Evolutionary conservation across 1,140 invertebrate genomes (phyloP).

Genomic region (Telenomus remus): DNA sequence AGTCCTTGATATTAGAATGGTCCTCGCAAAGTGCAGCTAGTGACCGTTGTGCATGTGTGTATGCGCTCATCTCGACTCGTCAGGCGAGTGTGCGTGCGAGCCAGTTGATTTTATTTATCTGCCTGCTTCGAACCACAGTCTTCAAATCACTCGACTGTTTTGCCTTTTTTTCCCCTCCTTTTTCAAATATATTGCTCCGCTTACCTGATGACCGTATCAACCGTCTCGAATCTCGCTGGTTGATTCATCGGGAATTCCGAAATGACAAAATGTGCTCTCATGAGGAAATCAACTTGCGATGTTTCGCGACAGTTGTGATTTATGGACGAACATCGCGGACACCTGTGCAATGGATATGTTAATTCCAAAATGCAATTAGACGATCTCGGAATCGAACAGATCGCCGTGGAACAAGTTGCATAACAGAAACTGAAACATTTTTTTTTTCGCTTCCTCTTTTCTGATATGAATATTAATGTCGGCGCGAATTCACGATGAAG

Average conservation of each 20-base stretch:
- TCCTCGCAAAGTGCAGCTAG: conserved; percentile 65
- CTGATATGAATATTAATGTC: no score
- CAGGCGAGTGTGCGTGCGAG: conserved; percentile 29
- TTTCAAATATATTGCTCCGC: no score
- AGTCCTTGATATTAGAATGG: conserved; percentile 74
- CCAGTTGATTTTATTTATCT: conserved; percentile 12
- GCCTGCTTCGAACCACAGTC: conserved; percentile 8
- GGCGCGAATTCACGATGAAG: no score
- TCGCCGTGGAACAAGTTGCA: no score
- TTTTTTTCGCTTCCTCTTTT: no score
- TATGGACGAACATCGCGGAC: conserved; percentile 15
- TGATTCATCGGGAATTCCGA: conserved; percentile 29
- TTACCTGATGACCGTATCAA: no score
- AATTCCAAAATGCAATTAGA: conserved; percentile 25
- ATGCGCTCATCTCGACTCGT: conserved; percentile 10
- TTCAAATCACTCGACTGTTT: no score
- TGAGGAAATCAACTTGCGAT: conserved; percentile 18
- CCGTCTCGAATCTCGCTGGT: conserved; percentile 1
- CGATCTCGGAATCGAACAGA: background rate
- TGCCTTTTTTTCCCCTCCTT: no score
- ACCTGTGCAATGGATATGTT: conserved; percentile 19
- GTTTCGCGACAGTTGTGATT: conserved; percentile 17
- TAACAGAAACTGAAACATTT: no score
- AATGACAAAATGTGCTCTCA: conserved; percentile 20
- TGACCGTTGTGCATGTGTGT: conserved; percentile 64